Conservation (phyloP, 2,888 invertebrate genomes). For the Crossocerus cetratus region DNA sequence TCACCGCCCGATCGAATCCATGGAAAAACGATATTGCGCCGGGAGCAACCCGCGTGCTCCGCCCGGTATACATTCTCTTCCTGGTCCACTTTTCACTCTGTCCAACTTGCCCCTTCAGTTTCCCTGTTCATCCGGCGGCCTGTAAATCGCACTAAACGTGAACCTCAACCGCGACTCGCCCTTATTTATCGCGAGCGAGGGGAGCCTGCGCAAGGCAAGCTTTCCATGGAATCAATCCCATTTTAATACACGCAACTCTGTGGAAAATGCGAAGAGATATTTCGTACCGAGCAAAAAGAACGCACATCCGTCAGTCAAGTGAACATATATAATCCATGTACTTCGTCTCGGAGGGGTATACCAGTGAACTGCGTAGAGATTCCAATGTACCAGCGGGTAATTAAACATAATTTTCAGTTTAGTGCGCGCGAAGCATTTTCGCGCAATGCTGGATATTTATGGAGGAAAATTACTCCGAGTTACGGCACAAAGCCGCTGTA, state of each 20-base stretch:
- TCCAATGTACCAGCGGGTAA: background rate
- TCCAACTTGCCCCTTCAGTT: slow-evolving; percentile 18
- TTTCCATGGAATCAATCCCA: too few species aligned
- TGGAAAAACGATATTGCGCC: background rate
- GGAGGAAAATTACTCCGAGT: background rate
- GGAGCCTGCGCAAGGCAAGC: too few species aligned
- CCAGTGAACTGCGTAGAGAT: background rate
- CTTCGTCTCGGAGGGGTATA: too few species aligned
- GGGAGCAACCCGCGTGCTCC: background rate
- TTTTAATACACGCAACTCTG: too few species aligned
- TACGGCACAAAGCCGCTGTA: background rate
- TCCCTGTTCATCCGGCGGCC: slow-evolving; percentile 23
- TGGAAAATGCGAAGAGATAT: too few species aligned
- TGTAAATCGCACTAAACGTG: too few species aligned
- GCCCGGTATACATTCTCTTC: slow-evolving; percentile 5
- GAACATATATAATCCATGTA: too few species aligned
- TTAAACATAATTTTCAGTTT: slow-evolving; percentile 3
- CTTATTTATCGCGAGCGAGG: too few species aligned
- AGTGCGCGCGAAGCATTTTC: background rate
- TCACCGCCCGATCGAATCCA: slow-evolving; percentile 30
- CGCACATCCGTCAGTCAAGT: too few species aligned
- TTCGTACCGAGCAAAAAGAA: too few species aligned
- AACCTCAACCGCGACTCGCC: too few species aligned
- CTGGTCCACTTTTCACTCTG: background rate
- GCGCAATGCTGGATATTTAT: background rate